Evolutionary conservation across 2,797 vertebrate genomes (phyloP), one percentile per base, ranked within the genome.

Genomic region (Liparis tanakae): DNA sequence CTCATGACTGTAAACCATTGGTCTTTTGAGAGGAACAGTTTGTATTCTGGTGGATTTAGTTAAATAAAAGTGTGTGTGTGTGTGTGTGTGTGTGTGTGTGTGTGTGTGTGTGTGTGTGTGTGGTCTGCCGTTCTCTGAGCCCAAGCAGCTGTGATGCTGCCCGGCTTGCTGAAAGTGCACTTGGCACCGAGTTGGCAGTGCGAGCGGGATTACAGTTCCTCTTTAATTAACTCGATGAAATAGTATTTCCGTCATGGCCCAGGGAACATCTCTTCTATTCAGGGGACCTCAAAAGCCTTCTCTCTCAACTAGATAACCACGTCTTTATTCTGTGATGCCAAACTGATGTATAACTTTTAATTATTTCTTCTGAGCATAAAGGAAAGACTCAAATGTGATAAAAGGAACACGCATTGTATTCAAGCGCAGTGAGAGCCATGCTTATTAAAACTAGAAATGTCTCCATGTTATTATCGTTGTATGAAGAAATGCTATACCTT

Each of bases 251-350:
- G 22, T 53, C 2, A 33, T 64, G 30, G 30, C 3, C 66, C 7
- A 48, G 37, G 55, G 4, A 0, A 5, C 3, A 61, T 10, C 22
- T 4, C 59, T 20, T 51, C 36, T 44, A 0, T 72, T 53, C 54
- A 53, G 15, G 54, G 22, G 50, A 25, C 33, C 48, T 22, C 5
- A 3, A 33, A 17, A 39, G 41, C 17, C 46, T 13, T 65, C 30
- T 55, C 10, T 17, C 34, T 41, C 3, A 41, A 22, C 36, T 59
- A 51, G 4, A 54, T 8, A 22, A 34, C 0, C 1, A 56, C 37
- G 30, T 8, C 50, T 75, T 79, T 53, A 18, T 58, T 67, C 77
- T 86, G 72, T 78, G 77, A 84, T 84, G 71, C 17, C 55, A 68
- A 63, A 61, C 20, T 41, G 2, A 41, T 46, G 1, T 18, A 41